Evolutionary conservation across 2,797 vertebrate species (phyloP).

Genomic region (Sebastes steindachneri): DNA sequence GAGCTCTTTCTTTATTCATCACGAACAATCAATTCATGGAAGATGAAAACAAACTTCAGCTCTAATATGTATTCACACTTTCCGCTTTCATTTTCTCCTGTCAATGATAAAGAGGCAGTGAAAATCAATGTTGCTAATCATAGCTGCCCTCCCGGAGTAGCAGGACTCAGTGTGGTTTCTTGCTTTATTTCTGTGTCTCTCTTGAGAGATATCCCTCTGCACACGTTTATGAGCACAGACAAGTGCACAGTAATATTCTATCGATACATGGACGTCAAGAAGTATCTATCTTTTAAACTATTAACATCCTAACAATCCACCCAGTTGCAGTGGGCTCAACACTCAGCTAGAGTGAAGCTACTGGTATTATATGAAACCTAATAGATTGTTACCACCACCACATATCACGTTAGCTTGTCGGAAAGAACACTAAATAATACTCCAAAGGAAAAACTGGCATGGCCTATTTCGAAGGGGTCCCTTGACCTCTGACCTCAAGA

Average conservation of each 20-base stretch:
- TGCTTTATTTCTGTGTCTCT: neutral
- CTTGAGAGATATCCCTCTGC: neutral
- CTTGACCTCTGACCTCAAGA: too few relatives aligned
- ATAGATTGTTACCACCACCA: too few relatives aligned
- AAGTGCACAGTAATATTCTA: neutral
- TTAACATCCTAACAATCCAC: too few relatives aligned
- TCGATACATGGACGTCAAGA: too few relatives aligned
- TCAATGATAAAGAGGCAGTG: constrained; percentile 4
- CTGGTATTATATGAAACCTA: too few relatives aligned
- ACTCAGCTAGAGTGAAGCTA: too few relatives aligned
- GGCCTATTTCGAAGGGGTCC: too few relatives aligned
- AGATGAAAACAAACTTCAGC: constrained; percentile 19
- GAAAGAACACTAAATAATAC: too few relatives aligned
- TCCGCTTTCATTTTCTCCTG: constrained; percentile 6
- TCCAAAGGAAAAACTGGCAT: too few relatives aligned
- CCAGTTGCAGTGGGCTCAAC: too few relatives aligned
- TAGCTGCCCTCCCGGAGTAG: neutral
- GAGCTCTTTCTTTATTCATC: constrained; percentile 23
- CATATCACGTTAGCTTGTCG: too few relatives aligned
- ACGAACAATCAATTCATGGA: constrained; percentile 9
- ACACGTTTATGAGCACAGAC: constrained; percentile 2
- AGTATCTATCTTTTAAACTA: too few relatives aligned
- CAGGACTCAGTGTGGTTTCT: neutral
- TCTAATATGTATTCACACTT: constrained; percentile 4
- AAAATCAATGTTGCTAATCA: constrained; percentile 4